phyloP scores from a whole-genome alignment of 2,888 invertebrate species.

The Sarcophaga carnaria region DNA sequence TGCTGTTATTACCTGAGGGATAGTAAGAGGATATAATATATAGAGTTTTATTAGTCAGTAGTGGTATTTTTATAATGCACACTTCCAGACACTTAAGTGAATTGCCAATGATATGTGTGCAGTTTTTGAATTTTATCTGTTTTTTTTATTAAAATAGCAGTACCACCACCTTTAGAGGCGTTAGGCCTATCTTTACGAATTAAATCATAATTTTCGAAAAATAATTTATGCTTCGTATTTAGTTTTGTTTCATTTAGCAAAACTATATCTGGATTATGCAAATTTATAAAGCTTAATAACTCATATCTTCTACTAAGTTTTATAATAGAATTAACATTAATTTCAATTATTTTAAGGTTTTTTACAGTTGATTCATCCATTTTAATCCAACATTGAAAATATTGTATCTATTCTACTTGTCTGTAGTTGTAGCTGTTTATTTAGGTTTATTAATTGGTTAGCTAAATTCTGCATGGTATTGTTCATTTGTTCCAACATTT shows the following conservation, averaged over 20 bases:
- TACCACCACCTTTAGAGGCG: no score
- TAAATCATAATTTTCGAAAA: constrained; percentile 15
- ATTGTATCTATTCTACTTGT: background rate
- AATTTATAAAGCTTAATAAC: background rate
- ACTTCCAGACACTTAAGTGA: constrained; percentile 14
- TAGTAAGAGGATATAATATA: constrained; percentile 33
- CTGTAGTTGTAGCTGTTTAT: no score
- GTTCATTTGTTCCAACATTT: constrained; percentile 12
- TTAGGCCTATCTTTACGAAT: background rate
- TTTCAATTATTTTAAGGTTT: background rate
- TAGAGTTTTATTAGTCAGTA: background rate
- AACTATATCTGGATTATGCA: no score
- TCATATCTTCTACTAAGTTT: constrained; percentile 28
- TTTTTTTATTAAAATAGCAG: no score
- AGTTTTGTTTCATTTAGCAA: no score
- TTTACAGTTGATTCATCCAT: no score
- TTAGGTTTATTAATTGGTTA: background rate
- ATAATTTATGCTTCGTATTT: constrained; percentile 1
- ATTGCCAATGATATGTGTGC: background rate
- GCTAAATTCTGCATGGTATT: constrained; percentile 15
- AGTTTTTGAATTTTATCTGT: no score
- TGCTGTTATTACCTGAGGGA: constrained; percentile 39
- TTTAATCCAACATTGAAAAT: no score
- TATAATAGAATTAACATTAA: constrained; percentile 13
- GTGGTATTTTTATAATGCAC: constrained; percentile 15